Evolutionary conservation across 2,797 vertebrate species (phyloP), one percentile per base, ranked within the genome.

Genomic region (Cygnus olor): DNA sequence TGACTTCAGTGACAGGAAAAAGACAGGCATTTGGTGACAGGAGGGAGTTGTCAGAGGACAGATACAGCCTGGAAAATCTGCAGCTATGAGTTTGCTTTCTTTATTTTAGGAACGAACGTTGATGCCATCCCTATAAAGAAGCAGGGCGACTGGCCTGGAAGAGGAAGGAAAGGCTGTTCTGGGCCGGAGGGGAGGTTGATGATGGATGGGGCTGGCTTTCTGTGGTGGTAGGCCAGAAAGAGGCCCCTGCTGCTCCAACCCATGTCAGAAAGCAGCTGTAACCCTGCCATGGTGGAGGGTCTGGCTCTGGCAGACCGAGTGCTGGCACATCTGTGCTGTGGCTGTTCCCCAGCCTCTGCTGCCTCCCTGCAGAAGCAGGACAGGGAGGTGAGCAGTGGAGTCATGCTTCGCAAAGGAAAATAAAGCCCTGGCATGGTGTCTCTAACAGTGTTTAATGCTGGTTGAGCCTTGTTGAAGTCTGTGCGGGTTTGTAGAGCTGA

Each of bases 131-230:
- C 1, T 18, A 6, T 5, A 15, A 65, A 58, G n/a, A 34, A 47
- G 44, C 5, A 30, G 40, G 30, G 44, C 21, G 40, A 8, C 5
- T 66, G 64, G 34, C 7, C 9, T 71, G n/a, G 4, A 30, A 47
- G 13, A 47, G 15, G 57, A 51, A 17, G 28, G 45, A 10, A 65
- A n/a, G 10, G 11, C 24, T 57, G 16, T 64, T 69, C 11, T 69
- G 30, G 60, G 40, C 20, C 11, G 17, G 69, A 40, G 49, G 27
- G 8, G 27, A 1, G 24, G 22, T 14, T 56, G 81, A 19, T 1
- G 2, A 9, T 11, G 0, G 2, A 9, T 9, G 56, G 9, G 14
- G 12, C 30, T 32, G 47, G 32, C 5, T 36, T 20, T 20, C 11
- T 27, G 11, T 21, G 24, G n/a, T 22, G 56, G 68, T 69, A 30